Base-by-base conservation (phyloP, 2,113 vertebrate genomes). In the Sclerurus mexicanus region DNA sequence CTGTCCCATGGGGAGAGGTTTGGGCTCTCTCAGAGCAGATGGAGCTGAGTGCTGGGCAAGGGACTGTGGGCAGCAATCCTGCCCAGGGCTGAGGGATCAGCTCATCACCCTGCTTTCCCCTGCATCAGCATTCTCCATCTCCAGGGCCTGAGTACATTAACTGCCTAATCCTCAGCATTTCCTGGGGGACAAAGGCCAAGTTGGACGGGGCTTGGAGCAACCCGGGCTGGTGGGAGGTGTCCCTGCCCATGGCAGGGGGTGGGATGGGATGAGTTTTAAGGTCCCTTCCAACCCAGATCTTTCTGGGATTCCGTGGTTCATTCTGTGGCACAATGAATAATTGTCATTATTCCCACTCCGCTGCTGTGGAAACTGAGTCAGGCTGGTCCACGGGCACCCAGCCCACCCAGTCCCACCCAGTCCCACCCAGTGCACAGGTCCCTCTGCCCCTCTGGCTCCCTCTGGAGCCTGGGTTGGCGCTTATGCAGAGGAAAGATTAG, bases 361-460 rank as follows among this genome's bases (percentile, higher is more conserved):
- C 55, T 46, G 60, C 74, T n/a, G 63, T 84, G 74, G 49, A 69
- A 46, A 53, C 68, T 10, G 60, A 66, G 85, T 8, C 27, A 37
- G 37, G 50, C 17, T 0, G 6, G 14, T 1, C 28, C 28, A 30
- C 24, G 56, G 9, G 55, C 85, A 3, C 3, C 35, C 84, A 62
- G 37, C 55, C 9, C 6, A 0, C 9, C 10, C 2, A 8, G 49
- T 18, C 50, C 79, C 9, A 0, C 22, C 56, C 14, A 9, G 31
- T 0, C 7, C 52, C 2, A 42, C 40, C 2, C n/a, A 0, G 8
- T 2, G 15, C 5, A 0, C 5, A 3, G 40, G 10, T 19, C 56
- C 27, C 24, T 5, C 10, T 5, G 15, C 19, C 7, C 1, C 68
- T 22, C 18, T 4, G 60, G 64, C 30, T 27, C 16, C 47, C 28